phyloP scores from a whole-genome alignment of 1,140 invertebrate species.

The Euschistus heros region DNA sequence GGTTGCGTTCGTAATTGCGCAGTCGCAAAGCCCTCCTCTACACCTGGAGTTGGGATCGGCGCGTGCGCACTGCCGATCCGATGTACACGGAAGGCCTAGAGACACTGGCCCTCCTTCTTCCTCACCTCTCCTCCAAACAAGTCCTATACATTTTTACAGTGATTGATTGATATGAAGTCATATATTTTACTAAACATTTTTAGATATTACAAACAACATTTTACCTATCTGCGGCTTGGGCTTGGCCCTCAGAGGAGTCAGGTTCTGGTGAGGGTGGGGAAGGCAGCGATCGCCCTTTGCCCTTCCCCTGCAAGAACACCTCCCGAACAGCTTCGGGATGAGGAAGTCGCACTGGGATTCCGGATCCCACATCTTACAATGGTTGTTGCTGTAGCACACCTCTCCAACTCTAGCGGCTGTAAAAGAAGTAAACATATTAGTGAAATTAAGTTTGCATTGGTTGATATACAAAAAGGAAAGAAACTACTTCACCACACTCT shows the following conservation, averaged over 20 bases:
- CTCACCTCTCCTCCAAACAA: conserved; percentile 35
- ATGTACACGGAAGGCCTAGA: conserved; percentile 59
- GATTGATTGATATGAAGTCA: neutral
- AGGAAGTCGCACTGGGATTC: conserved; percentile 79
- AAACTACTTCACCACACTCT: no score
- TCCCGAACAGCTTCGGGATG: conserved; percentile 76
- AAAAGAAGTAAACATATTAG: conserved; percentile 31
- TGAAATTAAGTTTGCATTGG: neutral
- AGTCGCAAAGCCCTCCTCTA: conserved; percentile 67
- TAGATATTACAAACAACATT: neutral
- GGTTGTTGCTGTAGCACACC: conserved; percentile 80
- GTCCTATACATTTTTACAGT: conserved; percentile 1
- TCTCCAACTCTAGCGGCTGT: conserved; percentile 73
- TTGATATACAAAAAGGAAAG: no score
- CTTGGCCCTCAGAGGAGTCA: neutral
- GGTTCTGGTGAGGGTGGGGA: conserved; percentile 21
- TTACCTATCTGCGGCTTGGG: conserved; percentile 12
- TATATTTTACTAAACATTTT: neutral
- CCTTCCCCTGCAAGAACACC: conserved; percentile 54
- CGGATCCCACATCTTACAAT: conserved; percentile 69
- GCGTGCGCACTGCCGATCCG: conserved; percentile 63
- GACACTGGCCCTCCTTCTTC: conserved; percentile 50
- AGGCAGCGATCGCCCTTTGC: conserved; percentile 25
- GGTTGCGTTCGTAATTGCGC: conserved; percentile 37
- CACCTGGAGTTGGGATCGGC: conserved; percentile 69